Evolutionary conservation across 2,888 invertebrate genomes (phyloP).

Genomic region (Nemotelus pantherinus): DNA sequence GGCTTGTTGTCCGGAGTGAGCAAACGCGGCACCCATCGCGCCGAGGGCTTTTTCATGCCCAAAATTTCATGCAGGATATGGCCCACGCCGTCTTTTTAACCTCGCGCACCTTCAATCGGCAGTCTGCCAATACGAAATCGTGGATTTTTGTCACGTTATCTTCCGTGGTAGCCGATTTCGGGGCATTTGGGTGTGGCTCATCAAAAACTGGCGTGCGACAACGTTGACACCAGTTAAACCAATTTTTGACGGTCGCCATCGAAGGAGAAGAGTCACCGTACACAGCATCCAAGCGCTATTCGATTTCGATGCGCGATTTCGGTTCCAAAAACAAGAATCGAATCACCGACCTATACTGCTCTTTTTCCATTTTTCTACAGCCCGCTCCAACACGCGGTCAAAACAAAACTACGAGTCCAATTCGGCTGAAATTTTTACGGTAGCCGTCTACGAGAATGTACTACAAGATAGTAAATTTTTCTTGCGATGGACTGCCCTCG

Average conservation of each 20-base stretch:
- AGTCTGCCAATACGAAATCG: conserved; percentile 42
- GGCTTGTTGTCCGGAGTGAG: conserved; percentile 35
- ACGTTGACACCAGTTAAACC: conserved; percentile 37
- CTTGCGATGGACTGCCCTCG: not conserved
- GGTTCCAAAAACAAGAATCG: conserved; percentile 44
- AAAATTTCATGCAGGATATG: conserved; percentile 41
- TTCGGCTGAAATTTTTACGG: conserved; percentile 38
- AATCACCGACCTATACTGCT: conserved; percentile 47
- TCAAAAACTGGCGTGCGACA: conserved; percentile 38
- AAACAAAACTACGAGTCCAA: conserved; percentile 48
- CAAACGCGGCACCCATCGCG: conserved; percentile 31
- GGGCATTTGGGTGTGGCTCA: conserved; percentile 35
- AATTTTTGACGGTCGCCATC: conserved; percentile 39
- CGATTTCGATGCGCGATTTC: conserved; percentile 39
- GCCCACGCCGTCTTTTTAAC: conserved; percentile 32
- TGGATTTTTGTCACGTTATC: conserved; percentile 35
- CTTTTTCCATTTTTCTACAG: conserved; percentile 46
- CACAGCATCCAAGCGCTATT: conserved; percentile 36
- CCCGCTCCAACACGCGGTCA: conserved; percentile 49
- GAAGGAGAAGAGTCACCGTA: conserved; percentile 31
- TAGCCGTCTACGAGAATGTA: conserved; percentile 26
- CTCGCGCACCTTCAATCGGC: conserved; percentile 29
- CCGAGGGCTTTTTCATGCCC: conserved; percentile 40
- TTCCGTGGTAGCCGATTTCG: conserved; percentile 24
- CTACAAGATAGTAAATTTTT: conserved; percentile 38